Conservation (phyloP, 2,888 invertebrate species). For the Erebia aethiops region DNA sequence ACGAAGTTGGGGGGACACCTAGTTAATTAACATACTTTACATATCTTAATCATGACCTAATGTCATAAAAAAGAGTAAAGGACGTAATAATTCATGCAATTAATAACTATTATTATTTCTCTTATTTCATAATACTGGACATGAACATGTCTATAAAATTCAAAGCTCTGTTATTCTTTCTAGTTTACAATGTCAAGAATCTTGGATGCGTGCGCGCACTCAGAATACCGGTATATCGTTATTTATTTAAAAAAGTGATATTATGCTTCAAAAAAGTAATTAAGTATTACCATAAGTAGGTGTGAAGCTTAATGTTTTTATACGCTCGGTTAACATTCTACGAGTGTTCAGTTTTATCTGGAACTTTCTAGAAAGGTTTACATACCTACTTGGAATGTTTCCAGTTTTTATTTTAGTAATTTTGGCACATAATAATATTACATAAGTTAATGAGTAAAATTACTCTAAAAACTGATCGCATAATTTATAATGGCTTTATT, state of each 20-base stretch:
- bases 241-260: background rate
- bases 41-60: too few species aligned
- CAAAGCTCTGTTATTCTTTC: conserved; percentile 19
- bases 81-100: too few species aligned
- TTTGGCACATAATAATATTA: background rate
- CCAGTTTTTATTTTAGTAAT: background rate
- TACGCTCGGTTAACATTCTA: background rate
- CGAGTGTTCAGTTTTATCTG: background rate
- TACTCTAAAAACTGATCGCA: background rate
- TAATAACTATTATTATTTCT: background rate
- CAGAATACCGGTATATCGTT: conserved; percentile 22
- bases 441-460: background rate
- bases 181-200: conserved; percentile 48
- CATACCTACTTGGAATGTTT: background rate
- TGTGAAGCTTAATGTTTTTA: background rate
- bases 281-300: background rate
- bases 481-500: background rate
- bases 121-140: background rate
- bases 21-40: too few species aligned
- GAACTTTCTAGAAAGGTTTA: conserved; percentile 8
- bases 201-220: conserved; percentile 43
- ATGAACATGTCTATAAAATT: background rate
- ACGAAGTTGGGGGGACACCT: too few species aligned
- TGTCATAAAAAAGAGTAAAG: too few species aligned
- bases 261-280: background rate